Base-by-base conservation (phyloP, 92 coral and sea anemone species). In the Epizoanthus illoricatus region DNA sequence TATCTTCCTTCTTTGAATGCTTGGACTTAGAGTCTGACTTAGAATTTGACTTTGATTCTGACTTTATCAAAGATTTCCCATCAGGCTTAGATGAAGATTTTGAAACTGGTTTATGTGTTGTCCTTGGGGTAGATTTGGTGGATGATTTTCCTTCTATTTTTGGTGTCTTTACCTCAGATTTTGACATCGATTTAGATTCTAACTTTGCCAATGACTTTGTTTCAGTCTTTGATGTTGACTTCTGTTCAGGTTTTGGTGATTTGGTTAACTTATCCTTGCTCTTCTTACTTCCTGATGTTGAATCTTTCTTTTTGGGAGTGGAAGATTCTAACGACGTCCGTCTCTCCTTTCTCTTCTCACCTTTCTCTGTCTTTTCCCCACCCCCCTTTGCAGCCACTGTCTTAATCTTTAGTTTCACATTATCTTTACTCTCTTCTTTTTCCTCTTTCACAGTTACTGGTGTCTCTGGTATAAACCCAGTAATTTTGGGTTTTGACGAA, bases 401-500 rank as follows among this genome's bases (percentile, higher is more conserved):
- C 85, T 94, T 94, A 24, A 94, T 92, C 80, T 97, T 97, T 15
- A 94, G 74, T 62, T 97, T 97, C 21, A 92, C 75, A 67, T 92
- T 97, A 78, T 97, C 98, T 13, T 89, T 85, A 0, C 85, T 45
- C 13, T 84, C 86, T 4, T 87, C 91, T 24, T 90, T 89, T 15
- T 86, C 82, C 17, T 88, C 92, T 56, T 40, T 81, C 5, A 86
- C 92, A 4, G 87, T 79, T 16, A 49, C 59, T 2, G 79, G 89
- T 5, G 83, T 76, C 67, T 91, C 97, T 39, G 94, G 91, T 39
- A 85, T 86, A 74, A 89, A 93, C 20, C 97, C 92, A 15, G 88
- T 80, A 56, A 85, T 67, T 60, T 89, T 93, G 15, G 40, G 47
- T 15, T 81, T 70, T 47, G 79, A 75, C 64, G 74, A 17, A 23